A percentile compares a stretch with the other conserved stretches of the same genome.
These are phyloP conservation scores for Tympanuchus pallidicinctus DNA, from an alignment of 2,113 vertebrate genomes.

Conservation along the genomic window DNA sequence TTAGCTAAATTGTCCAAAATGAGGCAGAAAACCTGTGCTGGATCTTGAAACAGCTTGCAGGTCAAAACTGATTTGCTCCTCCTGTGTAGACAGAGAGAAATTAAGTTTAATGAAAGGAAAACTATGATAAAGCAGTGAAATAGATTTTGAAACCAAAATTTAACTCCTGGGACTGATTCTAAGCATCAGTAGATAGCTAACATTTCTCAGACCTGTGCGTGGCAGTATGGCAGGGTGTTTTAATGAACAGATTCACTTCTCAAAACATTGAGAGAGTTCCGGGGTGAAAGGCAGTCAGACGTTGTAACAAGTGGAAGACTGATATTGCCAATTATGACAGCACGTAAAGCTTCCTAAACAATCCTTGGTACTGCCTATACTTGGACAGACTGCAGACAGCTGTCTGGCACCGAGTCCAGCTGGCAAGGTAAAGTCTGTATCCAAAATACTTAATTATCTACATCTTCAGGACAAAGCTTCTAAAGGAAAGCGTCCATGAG, in stretches of 20 bases:
- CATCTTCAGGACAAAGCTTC: background rate
- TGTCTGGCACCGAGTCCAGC: background rate
- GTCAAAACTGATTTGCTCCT: slow-evolving; percentile 3
- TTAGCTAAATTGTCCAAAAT: background rate
- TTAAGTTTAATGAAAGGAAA: background rate
- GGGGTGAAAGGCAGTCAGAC: background rate
- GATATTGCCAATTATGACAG: background rate
- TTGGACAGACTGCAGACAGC: background rate
- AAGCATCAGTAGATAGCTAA: background rate
- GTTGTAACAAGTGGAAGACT: background rate
- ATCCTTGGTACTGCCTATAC: background rate
- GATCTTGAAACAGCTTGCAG: slow-evolving; percentile 9
- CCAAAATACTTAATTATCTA: background rate
- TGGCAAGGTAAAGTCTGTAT: background rate
- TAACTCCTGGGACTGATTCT: background rate
- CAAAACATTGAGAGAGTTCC: background rate
- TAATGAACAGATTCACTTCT: background rate
- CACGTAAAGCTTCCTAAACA: background rate
- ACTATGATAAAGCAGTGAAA: background rate
- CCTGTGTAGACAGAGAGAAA: background rate
- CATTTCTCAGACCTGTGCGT: background rate
- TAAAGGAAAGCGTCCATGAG: background rate
- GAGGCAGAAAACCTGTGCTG: background rate
- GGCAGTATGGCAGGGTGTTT: background rate
- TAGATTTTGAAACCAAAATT: background rate